phyloP scores from a whole-genome alignment of 2,888 invertebrate species.

The Pediacus dermestoides region DNA sequence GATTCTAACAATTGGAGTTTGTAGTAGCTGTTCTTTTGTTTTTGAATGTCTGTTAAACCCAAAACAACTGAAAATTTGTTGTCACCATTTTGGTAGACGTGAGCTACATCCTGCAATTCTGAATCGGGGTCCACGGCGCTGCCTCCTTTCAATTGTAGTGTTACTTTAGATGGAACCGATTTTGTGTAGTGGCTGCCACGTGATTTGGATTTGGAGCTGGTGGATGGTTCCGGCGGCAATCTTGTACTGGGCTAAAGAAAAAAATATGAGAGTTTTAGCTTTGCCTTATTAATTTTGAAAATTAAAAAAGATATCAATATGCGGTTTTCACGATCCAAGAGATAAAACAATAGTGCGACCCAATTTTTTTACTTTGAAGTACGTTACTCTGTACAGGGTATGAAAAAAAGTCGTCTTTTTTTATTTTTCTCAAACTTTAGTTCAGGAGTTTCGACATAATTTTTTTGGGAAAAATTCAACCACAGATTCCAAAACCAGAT shows the following conservation, averaged over 20 bases:
- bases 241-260: constrained; percentile 40
- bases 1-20: constrained; percentile 86
- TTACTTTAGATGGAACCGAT: constrained; percentile 59
- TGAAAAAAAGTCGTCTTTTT: too few species aligned
- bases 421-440: too few species aligned
- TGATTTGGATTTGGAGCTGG: constrained; percentile 40
- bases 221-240: constrained; percentile 38
- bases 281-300: too few species aligned
- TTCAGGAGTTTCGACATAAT: too few species aligned
- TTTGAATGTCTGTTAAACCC: constrained; percentile 79
- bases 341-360: too few species aligned
- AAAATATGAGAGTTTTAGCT: too few species aligned
- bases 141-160: constrained; percentile 72
- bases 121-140: constrained; percentile 92
- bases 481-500: too few species aligned
- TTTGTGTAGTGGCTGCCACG: constrained; percentile 49
- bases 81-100: constrained; percentile 63
- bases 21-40: constrained; percentile 89
- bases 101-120: constrained; percentile 70
- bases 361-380: too few species aligned
- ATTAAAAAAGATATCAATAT: too few species aligned
- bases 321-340: too few species aligned
- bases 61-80: constrained; percentile 76
- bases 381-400: too few species aligned
- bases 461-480: too few species aligned